Evolutionary conservation across 2,113 vertebrate genomes (phyloP), one percentile per base, ranked within the genome.

Genomic region (Semnopithecus entellus): DNA sequence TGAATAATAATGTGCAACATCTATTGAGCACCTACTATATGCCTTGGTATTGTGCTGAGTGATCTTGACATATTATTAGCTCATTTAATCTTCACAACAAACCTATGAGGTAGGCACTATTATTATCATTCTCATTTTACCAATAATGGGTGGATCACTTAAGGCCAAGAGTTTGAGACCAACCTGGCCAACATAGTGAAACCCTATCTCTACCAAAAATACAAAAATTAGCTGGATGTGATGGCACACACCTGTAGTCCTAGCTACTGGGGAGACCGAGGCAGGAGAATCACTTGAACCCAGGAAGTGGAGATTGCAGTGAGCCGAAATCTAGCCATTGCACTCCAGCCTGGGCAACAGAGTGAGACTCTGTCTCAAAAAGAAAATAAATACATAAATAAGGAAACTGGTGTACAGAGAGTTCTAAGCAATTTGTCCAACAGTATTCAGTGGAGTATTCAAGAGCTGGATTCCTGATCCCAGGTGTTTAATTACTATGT

Each of bases 51-150:
- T 73, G 23, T 72, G 75, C 38, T 91, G 32, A 82, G 40, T 35
- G 14, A 50, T 90, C 48, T 43, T 70, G 18, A 64, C 17, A 22
- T 48, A 87, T n/a, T 48, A 83, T n/a, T 38, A 43, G 40, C 32
- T 91, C 45, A 89, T 61, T 88, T 75, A 84, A 82, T 87, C 38
- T 30, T 84, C 45, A 72, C 30, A 43, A 64, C 22, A 89, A 90
- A 81, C 35, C 11, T 35, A 48, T n/a, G 9, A 76, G 22, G n/a
- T 48, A 78, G 43, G 20, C 90, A 35, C 25, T 85, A 6, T 72
- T 61, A 83, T 72, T 35, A 85, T n/a, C n/a, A 73, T 90, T 61
- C 66, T 88, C 64, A 94, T 70, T 59, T 96, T 90, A 80, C 61
- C 27, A 64, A 64, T 64, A 64, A 64, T 0, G 6, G 61, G 61